phyloP scores from a whole-genome alignment of 2,113 vertebrate genomes.

The Cochlearius cochlearius region DNA sequence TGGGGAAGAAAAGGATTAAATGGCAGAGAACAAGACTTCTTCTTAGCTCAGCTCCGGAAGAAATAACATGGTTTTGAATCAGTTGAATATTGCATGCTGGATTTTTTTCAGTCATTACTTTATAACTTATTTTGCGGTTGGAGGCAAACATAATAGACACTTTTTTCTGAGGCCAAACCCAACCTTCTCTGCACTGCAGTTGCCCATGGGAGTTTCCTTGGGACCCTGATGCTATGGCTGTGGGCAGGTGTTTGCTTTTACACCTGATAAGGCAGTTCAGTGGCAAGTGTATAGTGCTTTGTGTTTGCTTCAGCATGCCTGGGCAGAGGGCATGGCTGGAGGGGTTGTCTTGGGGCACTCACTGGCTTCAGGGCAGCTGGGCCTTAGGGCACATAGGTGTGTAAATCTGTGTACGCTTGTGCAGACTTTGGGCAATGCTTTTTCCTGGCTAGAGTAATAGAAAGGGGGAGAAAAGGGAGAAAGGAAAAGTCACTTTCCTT shows the following conservation, averaged over 20 bases:
- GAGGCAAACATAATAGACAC: background rate
- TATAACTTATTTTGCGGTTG: background rate
- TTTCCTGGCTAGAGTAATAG: background rate
- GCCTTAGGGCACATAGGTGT: background rate
- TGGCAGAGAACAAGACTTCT: background rate
- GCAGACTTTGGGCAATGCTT: background rate
- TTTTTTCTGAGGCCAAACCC: background rate
- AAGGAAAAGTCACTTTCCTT: background rate
- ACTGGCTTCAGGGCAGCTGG: background rate
- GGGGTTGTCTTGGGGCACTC: fast-evolving
- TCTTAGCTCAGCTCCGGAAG: background rate
- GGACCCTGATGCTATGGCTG: background rate
- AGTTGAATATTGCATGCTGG: background rate
- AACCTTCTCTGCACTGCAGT: background rate
- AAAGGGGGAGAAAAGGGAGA: background rate
- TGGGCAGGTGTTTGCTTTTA: background rate
- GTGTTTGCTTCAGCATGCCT: background rate
- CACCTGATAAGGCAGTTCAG: background rate
- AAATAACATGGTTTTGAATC: background rate
- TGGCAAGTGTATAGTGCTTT: background rate
- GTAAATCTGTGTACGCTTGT: too few relatives aligned
- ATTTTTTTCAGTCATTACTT: background rate
- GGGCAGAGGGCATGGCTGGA: background rate
- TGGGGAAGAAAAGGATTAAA: background rate
- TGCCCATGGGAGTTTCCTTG: background rate